Percentiles rank a stretch among this genome's conserved stretches.
phyloP scores from a whole-genome alignment of 2,888 invertebrate genomes.

The Oscheius onirici region DNA sequence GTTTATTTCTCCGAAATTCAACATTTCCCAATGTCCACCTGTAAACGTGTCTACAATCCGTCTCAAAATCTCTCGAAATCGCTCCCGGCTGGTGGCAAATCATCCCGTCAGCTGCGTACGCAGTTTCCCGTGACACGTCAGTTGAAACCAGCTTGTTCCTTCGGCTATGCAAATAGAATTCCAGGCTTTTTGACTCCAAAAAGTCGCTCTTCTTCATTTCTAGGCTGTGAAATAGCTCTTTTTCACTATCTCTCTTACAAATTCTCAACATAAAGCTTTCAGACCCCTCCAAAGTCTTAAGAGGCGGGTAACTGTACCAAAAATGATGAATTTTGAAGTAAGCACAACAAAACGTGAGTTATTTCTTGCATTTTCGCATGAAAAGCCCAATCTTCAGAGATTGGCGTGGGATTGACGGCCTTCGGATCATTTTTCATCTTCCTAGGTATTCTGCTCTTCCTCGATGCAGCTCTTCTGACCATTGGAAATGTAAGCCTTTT shows the following conservation, averaged over 20 bases:
- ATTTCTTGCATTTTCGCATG: neutral
- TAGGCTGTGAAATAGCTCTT: neutral
- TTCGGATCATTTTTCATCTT: constrained; percentile 95
- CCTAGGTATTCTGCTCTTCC: constrained; percentile 88
- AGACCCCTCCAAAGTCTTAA: no score
- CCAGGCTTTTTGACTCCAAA: neutral
- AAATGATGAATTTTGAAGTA: constrained; percentile 63
- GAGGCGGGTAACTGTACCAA: neutral
- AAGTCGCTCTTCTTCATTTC: neutral
- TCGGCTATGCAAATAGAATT: neutral
- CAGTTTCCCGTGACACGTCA: constrained; percentile 26
- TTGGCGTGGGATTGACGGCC: constrained; percentile 94
- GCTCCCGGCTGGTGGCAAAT: neutral
- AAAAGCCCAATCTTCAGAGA: constrained; percentile 76
- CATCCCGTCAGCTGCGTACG: constrained; percentile 5
- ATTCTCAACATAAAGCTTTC: neutral
- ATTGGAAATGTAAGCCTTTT: constrained; percentile 90
- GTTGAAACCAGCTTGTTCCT: neutral
- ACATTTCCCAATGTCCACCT: no score
- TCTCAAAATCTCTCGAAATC: no score
- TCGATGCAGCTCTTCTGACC: constrained; percentile 96
- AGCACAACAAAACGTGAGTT: constrained; percentile 61
- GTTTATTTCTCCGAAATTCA: no score
- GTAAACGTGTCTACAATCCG: no score
- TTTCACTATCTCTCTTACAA: neutral